Evolutionary conservation across 2,113 vertebrate species (phyloP), one percentile per base, ranked within the genome.

Genomic region (Psettodes erumei): DNA sequence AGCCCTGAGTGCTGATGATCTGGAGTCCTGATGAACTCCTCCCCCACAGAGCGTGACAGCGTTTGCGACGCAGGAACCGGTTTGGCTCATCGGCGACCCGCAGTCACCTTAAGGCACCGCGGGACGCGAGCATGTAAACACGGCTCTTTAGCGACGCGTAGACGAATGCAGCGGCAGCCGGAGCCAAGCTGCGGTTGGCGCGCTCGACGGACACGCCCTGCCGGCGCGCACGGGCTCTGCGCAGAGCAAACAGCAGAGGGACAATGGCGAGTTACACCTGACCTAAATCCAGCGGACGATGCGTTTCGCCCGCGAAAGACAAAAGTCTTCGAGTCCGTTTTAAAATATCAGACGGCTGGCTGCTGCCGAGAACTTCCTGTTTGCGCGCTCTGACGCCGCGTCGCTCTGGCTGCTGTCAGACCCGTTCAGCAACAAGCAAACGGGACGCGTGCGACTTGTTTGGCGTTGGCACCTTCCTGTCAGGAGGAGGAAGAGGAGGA

Each of bases 81-180:
- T n/a, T n/a, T n/a, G n/a, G n/a, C n/a, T n/a, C n/a, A n/a, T n/a
- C n/a, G n/a, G n/a, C n/a, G n/a, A n/a, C n/a, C n/a, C n/a, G n/a
- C n/a, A n/a, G n/a, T n/a, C n/a, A n/a, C n/a, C n/a, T n/a, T n/a
- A n/a, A n/a, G n/a, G n/a, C n/a, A n/a, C n/a, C n/a, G n/a, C n/a
- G n/a, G n/a, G 61, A 72, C 50, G 64, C 25, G 42, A 51, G 35
- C 10, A 32, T 40, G 23, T 3, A 35, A 70, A 81, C 65, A 58
- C 16, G 30, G 33, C 58, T 43, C 38, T 62, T 0, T 55, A 55
- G 50, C 56, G 75, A 50, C 77, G 47, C 5, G 33, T 4, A 55
- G 11, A 37, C 50, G 51, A 55, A 69, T 11, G 53, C 16, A 19
- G 54, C 58, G 19, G 1, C 2, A 32, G 8, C 1, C 4, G 9